These are phyloP conservation scores for Notoglanidium macrostoma DNA, from an alignment of 2,797 vertebrate species.

Conservation along the genomic window DNA sequence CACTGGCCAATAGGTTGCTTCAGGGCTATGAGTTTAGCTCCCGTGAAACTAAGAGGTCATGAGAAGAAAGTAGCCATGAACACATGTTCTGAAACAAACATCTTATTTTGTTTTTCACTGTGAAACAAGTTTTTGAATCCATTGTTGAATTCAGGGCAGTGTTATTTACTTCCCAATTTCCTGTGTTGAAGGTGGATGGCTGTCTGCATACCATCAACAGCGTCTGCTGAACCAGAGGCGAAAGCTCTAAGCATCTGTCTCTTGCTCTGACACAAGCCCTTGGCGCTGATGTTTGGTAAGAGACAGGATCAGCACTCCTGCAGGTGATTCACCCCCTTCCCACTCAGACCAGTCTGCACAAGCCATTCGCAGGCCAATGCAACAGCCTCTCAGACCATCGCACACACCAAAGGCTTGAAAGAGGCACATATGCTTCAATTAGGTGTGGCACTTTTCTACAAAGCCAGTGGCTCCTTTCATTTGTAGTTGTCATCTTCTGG, in stretches of 20 bases:
- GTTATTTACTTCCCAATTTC: constrained; percentile 60
- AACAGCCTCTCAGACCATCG: constrained; percentile 35
- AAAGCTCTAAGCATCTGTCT: constrained; percentile 67
- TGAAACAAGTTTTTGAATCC: constrained; percentile 25
- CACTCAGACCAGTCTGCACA: constrained; percentile 59
- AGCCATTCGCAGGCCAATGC: constrained; percentile 32
- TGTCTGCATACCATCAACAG: constrained; percentile 71
- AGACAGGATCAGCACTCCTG: constrained; percentile 64
- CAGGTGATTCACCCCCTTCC: constrained; percentile 68
- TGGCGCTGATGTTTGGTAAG: constrained; percentile 59
- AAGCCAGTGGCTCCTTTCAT: constrained; percentile 52
- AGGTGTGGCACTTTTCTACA: constrained; percentile 46
- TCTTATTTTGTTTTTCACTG: constrained; percentile 42
- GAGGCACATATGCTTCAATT: constrained; percentile 60
- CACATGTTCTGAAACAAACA: constrained; percentile 53
- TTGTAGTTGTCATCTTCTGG: constrained; percentile 28
- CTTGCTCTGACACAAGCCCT: constrained; percentile 70
- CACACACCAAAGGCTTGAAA: constrained; percentile 37
- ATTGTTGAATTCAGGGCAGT: constrained; percentile 1
- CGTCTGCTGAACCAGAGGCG: constrained; percentile 70
- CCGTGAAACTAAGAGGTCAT: neutral
- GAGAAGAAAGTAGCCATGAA: neutral
- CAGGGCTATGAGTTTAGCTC: constrained; percentile 57
- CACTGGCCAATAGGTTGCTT: constrained; percentile 36
- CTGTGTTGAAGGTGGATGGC: constrained; percentile 64